phyloP scores from a whole-genome alignment of 2,888 invertebrate genomes.

The Reticulitermes lucifugus region DNA sequence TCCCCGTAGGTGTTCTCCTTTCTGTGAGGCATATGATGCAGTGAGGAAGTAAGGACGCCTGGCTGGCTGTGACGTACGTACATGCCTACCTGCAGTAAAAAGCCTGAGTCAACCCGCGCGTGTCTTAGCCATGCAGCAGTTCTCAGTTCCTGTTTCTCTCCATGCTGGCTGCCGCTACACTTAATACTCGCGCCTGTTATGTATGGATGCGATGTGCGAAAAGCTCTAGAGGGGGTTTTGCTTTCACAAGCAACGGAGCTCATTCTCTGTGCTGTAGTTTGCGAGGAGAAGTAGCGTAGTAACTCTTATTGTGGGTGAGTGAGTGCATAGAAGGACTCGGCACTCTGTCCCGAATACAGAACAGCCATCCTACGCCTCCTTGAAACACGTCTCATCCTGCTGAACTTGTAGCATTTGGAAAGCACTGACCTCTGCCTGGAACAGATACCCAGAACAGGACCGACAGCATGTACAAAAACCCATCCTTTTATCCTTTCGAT shows the following conservation, averaged over 20 bases:
- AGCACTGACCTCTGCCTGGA: neutral
- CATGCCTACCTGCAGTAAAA: neutral
- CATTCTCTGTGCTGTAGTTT: constrained; percentile 2
- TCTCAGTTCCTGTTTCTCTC: neutral
- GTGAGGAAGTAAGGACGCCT: neutral
- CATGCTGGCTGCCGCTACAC: neutral
- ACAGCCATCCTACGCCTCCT: neutral
- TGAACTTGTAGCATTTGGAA: neutral
- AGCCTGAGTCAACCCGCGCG: neutral
- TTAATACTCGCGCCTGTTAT: constrained; percentile 7
- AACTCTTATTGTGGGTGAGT: constrained; percentile 25
- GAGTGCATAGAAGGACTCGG: constrained; percentile 3
- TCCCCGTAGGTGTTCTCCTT: neutral
- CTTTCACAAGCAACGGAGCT: constrained; percentile 5
- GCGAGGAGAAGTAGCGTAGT: neutral
- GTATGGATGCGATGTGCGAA: constrained; percentile 14
- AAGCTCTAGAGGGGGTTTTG: constrained; percentile 20
- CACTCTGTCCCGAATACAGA: neutral
- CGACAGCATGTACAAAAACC: neutral
- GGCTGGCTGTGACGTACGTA: neutral
- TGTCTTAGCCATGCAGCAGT: neutral
- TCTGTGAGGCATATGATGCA: neutral
- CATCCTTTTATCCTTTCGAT: no score
- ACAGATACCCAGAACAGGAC: neutral
- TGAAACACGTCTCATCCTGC: neutral